Conservation (phyloP, 2,113 vertebrate genomes). For the Psittacara wagleri region DNA sequence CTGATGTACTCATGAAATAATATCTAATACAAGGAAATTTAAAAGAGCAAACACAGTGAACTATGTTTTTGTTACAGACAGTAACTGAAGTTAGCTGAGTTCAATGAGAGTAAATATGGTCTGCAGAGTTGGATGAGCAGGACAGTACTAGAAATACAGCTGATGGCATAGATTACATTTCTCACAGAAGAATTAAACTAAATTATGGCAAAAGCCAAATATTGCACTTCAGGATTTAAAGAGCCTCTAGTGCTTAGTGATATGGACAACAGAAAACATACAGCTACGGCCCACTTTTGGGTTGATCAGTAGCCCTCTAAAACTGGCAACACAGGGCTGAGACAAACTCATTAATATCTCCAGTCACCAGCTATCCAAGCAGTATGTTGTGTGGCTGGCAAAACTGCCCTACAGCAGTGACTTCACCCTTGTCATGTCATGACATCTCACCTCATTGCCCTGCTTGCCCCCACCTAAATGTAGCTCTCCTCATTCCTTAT, state of each 20-base stretch:
- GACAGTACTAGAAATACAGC: background rate
- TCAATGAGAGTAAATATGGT: background rate
- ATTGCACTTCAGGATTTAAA: background rate
- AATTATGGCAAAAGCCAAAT: background rate
- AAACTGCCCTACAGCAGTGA: background rate
- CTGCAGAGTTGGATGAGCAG: background rate
- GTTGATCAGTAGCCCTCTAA: background rate
- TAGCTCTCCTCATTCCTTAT: background rate
- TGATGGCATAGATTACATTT: background rate
- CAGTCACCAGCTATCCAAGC: background rate
- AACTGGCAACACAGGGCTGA: background rate
- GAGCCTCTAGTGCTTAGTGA: background rate
- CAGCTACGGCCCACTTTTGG: background rate
- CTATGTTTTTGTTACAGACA: background rate
- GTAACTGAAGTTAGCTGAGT: background rate
- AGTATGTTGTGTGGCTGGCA: background rate
- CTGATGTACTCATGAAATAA: background rate
- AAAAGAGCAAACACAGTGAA: background rate
- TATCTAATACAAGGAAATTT: background rate
- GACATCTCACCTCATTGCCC: background rate
- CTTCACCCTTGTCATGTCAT: background rate
- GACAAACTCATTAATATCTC: background rate
- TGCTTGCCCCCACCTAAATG: background rate
- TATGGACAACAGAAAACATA: background rate
- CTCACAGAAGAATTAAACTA: background rate